Percentiles rank a stretch among this genome's conserved stretches.
Conservation (phyloP, 1,140 invertebrate species). For the Doryteuthis pealeii region DNA sequence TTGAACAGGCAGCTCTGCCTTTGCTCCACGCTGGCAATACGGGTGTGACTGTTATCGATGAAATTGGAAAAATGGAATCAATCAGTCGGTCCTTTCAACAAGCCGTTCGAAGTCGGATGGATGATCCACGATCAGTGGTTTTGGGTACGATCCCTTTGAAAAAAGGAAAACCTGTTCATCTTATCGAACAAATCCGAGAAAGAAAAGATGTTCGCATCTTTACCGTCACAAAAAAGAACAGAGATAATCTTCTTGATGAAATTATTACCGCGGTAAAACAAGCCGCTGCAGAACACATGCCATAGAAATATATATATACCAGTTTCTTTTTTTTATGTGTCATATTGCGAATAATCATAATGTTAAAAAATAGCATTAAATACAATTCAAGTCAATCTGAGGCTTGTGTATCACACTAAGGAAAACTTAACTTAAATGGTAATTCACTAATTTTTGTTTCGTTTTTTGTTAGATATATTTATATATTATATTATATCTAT, state of each 20-base stretch:
- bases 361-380: too few species aligned
- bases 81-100: constrained; percentile 65
- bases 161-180: constrained; percentile 57
- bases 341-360: too few species aligned
- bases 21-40: constrained; percentile 45
- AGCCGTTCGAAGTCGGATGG: constrained; percentile 55
- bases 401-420: too few species aligned
- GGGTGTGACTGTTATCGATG: constrained; percentile 64
- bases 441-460: too few species aligned
- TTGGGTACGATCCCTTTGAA: constrained; percentile 65
- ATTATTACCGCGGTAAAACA: background rate
- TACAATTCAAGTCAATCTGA: too few species aligned
- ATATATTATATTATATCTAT: too few species aligned
- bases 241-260: background rate
- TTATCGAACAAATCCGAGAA: constrained; percentile 58
- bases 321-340: too few species aligned
- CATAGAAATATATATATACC: too few species aligned
- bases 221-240: constrained; percentile 27
- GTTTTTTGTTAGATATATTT: too few species aligned
- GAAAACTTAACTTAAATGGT: too few species aligned
- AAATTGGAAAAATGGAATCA: constrained; percentile 73
- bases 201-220: constrained; percentile 46
- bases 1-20: constrained; percentile 65
- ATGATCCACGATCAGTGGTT: constrained; percentile 45
- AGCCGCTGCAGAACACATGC: background rate